Conservation (phyloP, 2,888 invertebrate species). For the Brachyptera risi region DNA sequence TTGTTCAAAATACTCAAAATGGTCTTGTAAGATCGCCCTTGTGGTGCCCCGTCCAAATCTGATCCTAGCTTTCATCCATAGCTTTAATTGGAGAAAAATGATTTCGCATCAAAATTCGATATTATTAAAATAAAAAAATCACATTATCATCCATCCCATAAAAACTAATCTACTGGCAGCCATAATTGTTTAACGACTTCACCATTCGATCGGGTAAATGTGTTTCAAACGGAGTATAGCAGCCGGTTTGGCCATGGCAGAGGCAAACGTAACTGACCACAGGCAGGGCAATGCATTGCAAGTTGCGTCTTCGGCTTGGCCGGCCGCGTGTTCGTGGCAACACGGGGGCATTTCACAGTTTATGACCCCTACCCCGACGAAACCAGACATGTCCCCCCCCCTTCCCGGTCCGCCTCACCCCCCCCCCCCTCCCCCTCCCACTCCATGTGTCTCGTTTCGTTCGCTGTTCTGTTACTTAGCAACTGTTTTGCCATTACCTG, state of each 20-base stretch:
- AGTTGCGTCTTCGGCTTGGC: not conserved
- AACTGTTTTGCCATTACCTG: conserved; percentile 18
- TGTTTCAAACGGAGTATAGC: not conserved
- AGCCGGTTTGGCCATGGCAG: not conserved
- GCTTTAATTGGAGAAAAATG: too few relatives aligned
- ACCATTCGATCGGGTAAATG: too few relatives aligned
- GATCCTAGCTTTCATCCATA: too few relatives aligned
- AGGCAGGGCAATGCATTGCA: conserved; percentile 10
- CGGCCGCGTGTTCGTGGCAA: not conserved
- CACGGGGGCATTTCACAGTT: conserved; percentile 16
- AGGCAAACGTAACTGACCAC: conserved; percentile 3
- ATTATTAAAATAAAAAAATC: too few relatives aligned
- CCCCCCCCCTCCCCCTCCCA: not conserved
- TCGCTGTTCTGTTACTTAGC: conserved; percentile 19
- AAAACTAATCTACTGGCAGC: too few relatives aligned
- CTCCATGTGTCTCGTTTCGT: not conserved
- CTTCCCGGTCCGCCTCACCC: not conserved
- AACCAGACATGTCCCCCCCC: conserved; percentile 15
- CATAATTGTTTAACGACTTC: too few relatives aligned
- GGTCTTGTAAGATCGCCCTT: too few relatives aligned
- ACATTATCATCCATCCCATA: too few relatives aligned
- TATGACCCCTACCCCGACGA: conserved; percentile 19
- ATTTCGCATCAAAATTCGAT: too few relatives aligned
- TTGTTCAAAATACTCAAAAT: too few relatives aligned
- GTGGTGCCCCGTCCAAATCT: too few relatives aligned